These are phyloP conservation scores for Bibio marci DNA, from an alignment of 2,888 invertebrate genomes.

Conservation along the genomic window DNA sequence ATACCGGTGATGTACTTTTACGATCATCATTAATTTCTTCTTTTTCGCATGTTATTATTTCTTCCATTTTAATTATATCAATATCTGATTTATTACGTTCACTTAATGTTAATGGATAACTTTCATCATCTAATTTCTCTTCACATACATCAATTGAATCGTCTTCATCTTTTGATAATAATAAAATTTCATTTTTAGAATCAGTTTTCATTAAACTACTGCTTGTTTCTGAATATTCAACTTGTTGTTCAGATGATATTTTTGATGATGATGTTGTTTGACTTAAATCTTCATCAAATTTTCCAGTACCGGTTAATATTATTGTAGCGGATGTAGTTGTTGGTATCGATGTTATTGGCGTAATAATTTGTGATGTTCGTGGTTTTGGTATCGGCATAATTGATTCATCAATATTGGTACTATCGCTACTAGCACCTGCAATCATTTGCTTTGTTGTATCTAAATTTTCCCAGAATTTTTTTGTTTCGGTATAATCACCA, in stretches of 20 bases:
- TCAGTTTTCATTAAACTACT: constrained; percentile 3
- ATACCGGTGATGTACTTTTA: background rate
- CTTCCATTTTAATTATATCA: background rate
- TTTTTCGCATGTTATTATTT: background rate
- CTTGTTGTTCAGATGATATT: constrained; percentile 10
- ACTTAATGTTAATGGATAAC: constrained; percentile 5
- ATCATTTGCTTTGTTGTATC: constrained; percentile 6
- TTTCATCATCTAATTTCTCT: constrained; percentile 8
- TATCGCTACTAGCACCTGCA: constrained; percentile 1
- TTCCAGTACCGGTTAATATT: background rate
- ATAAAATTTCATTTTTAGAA: background rate
- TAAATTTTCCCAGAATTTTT: constrained; percentile 11
- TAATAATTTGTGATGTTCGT: constrained; percentile 15
- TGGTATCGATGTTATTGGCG: constrained; percentile 14
- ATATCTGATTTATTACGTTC: background rate
- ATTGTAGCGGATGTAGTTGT: constrained; percentile 6
- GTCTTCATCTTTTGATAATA: constrained; percentile 8
- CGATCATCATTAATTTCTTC: background rate
- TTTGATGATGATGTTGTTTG: constrained; percentile 6
- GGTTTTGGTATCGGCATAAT: constrained; percentile 23
- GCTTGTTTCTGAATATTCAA: constrained; percentile 10
- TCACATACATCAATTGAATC: constrained; percentile 8
- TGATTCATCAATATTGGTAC: background rate
- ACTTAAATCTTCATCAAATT: constrained; percentile 16
- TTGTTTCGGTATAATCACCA: constrained; percentile 10